Percentiles rank a stretch among this genome's conserved stretches.
Conservation (phyloP, 2,113 vertebrate species). For the Grammatotria lemairii region DNA sequence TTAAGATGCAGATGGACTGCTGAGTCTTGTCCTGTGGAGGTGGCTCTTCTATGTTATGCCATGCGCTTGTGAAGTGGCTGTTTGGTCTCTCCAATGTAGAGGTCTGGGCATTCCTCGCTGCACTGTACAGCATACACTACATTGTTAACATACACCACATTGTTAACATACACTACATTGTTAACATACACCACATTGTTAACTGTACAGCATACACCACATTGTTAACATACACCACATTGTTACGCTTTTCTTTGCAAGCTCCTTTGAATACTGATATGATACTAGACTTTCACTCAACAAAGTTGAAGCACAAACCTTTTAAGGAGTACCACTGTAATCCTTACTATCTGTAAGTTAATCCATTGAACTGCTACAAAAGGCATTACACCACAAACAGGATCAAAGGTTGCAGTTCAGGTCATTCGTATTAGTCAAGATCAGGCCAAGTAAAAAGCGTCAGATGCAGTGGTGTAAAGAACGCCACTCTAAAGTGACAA, state of each 20-base stretch:
- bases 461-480: neutral
- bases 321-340: neutral
- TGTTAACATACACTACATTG: too few species aligned
- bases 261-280: neutral
- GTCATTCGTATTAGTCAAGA: neutral
- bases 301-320: neutral
- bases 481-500: neutral
- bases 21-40: too few species aligned
- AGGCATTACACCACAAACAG: neutral
- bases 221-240: too few species aligned
- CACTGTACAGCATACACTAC: too few species aligned
- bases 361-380: neutral
- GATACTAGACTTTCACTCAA: neutral
- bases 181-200: too few species aligned
- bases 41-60: accelerated
- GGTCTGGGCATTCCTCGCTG: too few species aligned
- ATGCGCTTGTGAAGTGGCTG: too few species aligned
- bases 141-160: too few species aligned
- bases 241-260: too few species aligned
- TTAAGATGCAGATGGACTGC: accelerated
- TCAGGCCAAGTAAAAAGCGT: neutral
- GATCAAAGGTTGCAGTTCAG: neutral
- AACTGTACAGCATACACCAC: too few species aligned
- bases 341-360: neutral
- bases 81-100: too few species aligned